A percentile compares a stretch with the other conserved stretches of the same genome.
Conservation (phyloP, 1,140 invertebrate genomes). For the Microplitis demolitor region DNA sequence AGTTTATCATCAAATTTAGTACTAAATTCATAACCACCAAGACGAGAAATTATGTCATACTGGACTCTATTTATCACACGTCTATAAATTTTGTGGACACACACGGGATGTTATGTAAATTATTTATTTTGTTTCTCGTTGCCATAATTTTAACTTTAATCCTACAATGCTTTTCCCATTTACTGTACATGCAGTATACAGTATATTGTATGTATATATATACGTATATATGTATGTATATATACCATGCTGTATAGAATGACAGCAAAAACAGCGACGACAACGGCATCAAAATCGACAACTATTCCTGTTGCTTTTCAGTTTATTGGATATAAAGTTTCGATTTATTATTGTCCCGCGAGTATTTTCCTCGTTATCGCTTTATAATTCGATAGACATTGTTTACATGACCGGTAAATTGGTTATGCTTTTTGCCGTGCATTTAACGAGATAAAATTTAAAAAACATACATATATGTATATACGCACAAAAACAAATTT, state of each 20-base stretch:
- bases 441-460: not conserved
- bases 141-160: not conserved
- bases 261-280: no score
- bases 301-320: not conserved
- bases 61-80: constrained; percentile 19
- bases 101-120: constrained; percentile 6
- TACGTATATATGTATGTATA: no score
- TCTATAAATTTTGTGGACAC: constrained; percentile 25
- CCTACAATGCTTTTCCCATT: not conserved
- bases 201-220: no score
- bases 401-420: not conserved
- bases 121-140: constrained; percentile 20
- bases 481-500: no score
- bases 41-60: not conserved
- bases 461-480: no score
- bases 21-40: no score
- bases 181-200: no score
- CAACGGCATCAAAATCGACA: no score
- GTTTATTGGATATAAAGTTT: constrained; percentile 18
- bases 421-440: not conserved
- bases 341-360: not conserved
- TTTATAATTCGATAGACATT: not conserved
- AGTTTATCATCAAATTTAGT: no score
- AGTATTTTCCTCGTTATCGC: not conserved
- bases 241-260: no score